Conservation (phyloP, 64 coral and sea anemone species). For the Cladopsammia gracilis region DNA sequence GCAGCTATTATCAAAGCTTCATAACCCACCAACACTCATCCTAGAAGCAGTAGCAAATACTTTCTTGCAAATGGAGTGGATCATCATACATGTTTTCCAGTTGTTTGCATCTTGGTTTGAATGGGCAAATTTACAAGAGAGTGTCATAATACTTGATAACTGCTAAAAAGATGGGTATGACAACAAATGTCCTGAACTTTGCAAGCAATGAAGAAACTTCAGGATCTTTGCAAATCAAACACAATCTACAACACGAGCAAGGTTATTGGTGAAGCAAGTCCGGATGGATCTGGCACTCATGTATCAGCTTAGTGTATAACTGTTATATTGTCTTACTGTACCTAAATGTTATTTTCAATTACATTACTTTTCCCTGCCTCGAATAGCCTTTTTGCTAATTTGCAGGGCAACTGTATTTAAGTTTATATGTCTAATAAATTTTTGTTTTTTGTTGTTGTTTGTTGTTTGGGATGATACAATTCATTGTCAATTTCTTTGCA, state of each 20-base stretch:
- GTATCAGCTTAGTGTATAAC: too few species aligned
- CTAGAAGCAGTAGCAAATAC: neutral
- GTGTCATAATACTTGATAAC: neutral
- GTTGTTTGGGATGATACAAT: neutral
- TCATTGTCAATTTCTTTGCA: neutral
- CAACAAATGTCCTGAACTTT: neutral
- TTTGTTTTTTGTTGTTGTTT: too few species aligned
- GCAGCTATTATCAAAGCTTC: slow-evolving; percentile 16
- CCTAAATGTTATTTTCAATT: too few species aligned
- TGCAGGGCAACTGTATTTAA: too few species aligned
- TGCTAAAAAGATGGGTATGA: neutral
- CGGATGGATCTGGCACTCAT: neutral
- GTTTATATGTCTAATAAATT: too few species aligned
- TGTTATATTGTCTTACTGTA: too few species aligned
- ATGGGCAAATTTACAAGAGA: neutral
- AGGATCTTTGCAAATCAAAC: neutral
- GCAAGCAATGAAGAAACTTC: neutral
- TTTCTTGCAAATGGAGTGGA: neutral
- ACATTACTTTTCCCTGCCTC: too few species aligned
- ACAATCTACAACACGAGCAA: neutral
- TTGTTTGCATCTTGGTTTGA: neutral
- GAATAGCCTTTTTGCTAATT: too few species aligned
- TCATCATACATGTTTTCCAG: neutral
- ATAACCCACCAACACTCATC: neutral
- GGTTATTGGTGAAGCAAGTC: neutral